Evolutionary conservation across 2,797 vertebrate genomes (phyloP).

Genomic region (Catamblyrhynchus diadema): DNA sequence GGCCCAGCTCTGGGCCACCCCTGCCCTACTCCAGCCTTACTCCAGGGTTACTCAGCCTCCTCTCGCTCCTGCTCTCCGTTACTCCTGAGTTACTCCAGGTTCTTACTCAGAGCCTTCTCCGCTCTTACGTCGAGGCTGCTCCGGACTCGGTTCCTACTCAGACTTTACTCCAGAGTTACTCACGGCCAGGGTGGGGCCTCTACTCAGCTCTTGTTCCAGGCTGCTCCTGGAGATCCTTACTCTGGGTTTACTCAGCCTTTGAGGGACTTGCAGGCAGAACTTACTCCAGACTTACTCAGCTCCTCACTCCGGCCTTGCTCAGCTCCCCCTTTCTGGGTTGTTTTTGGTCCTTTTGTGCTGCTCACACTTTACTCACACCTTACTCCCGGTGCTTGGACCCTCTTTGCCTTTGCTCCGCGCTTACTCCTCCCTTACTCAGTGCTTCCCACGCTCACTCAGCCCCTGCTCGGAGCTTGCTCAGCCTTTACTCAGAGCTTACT

Average conservation of each 20-base stretch:
- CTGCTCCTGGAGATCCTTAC: not conserved
- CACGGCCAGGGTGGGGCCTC: not conserved
- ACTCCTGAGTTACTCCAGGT: not conserved
- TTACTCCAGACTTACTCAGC: no score
- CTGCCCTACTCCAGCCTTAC: not conserved
- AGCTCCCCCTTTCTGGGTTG: not conserved
- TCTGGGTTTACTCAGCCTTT: not conserved
- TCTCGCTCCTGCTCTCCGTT: no score
- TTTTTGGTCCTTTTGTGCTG: not conserved
- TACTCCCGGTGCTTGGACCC: not conserved
- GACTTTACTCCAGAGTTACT: not conserved
- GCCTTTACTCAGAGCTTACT: not conserved
- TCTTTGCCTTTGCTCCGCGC: not conserved
- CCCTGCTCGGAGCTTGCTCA: not conserved
- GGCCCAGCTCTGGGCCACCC: not conserved
- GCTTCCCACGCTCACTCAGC: not conserved
- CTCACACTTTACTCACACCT: not conserved
- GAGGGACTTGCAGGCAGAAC: not conserved
- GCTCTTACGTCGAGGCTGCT: not conserved
- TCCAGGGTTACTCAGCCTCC: not conserved
- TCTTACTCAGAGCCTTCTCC: not conserved
- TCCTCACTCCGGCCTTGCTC: not conserved
- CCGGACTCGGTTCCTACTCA: not conserved
- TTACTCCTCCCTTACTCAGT: not conserved
- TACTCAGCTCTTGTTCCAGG: not conserved